Evolutionary conservation across 2,888 invertebrate species (phyloP), one percentile per base, ranked within the genome.

Genomic region (Acleris cristana): DNA sequence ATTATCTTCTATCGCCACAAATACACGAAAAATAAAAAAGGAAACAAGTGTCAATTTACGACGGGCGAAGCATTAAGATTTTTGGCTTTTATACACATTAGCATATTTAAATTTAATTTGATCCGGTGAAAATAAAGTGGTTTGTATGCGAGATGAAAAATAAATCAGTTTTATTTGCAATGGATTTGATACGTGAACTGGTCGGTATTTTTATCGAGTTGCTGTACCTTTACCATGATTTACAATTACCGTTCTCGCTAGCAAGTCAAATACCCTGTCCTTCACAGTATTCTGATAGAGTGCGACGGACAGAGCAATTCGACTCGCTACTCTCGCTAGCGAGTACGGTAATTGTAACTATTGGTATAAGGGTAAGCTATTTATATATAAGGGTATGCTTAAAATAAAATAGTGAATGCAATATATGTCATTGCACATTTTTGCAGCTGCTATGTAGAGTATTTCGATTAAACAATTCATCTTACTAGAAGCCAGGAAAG

Each of bases 1-100:
- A 64, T 64, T 57, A 40, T 19, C 21, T 59, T 26, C 40, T 57
- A 57, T 55, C 21, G 34, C 30, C 30, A 56, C 19, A 10, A 48
- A 21, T 16, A 45, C 14, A 30, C 51, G 1, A 26, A 21, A 26
- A n/a, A 52, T 44, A 48, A 26, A 58, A 21, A 64, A 2, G 10
- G 23, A 65, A 49, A 61, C 57, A 61, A 64, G 51, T 52, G 49
- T 34, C 60, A 64, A 63, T 70, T 70, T 70, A 70, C 64, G 57
- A 54, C 14, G 62, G 52, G 45, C 54, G 52, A 12, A 57, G 30
- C 44, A 64, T 49, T 56, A 14, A 34, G 30, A 21, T 19, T 53
- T 40, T 51, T 23, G 44, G 69, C 60, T 66, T 66, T 65, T 63
- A 65, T 57, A 60, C 26, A 49, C 44, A 65, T 69, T 66, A 30